Evolutionary conservation across 2,797 vertebrate genomes (phyloP).

Genomic region (Chromis chromis): DNA sequence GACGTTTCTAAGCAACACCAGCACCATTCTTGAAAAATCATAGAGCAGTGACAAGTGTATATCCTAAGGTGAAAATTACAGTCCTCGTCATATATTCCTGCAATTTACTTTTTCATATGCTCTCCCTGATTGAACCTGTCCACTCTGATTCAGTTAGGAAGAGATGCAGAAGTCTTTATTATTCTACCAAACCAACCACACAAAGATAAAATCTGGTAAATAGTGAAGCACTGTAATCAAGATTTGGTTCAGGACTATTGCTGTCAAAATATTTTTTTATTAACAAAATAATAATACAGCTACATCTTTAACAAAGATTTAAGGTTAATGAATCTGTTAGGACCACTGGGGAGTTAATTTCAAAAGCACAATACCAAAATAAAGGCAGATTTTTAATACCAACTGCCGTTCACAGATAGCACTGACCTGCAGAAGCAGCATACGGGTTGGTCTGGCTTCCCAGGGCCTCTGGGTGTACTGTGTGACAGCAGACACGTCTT

Average conservation of each 20-base stretch:
- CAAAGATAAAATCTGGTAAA: conserved; percentile 7
- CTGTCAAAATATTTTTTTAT: neutral
- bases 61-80: conserved; percentile 69
- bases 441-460: conserved; percentile 91
- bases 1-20: conserved; percentile 70
- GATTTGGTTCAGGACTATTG: neutral
- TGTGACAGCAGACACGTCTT: conserved; percentile 89
- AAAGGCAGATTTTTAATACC: neutral
- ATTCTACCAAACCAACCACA: conserved; percentile 16
- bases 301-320: neutral
- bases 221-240: neutral
- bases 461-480: conserved; percentile 89
- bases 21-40: conserved; percentile 52
- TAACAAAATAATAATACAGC: conserved; percentile 4
- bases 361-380: conserved; percentile 4
- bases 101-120: conserved; percentile 56
- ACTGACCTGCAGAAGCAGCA: conserved; percentile 93
- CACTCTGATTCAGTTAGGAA: conserved; percentile 30
- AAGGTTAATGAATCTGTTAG: neutral
- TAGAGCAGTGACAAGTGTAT: conserved; percentile 53
- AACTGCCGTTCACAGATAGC: neutral
- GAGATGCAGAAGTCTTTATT: conserved; percentile 30
- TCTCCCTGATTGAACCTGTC: conserved; percentile 46
- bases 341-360: neutral
- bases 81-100: conserved; percentile 56